A percentile compares a stretch with the other conserved stretches of the same genome.
phyloP scores from a whole-genome alignment of 1,140 invertebrate genomes.

The Onthophagus taurus region DNA sequence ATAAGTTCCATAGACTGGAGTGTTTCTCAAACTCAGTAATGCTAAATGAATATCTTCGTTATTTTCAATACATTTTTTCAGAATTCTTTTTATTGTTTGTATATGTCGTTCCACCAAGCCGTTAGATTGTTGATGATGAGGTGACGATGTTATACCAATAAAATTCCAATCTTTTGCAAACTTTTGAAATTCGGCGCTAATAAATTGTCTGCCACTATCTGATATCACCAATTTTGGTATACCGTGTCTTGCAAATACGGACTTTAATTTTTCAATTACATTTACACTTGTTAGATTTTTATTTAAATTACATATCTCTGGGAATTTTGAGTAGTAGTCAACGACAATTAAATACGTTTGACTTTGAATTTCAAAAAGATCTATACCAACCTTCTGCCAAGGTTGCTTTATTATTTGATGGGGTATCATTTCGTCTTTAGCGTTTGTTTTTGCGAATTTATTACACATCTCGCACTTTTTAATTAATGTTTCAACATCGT shows the following conservation, averaged over 20 bases:
- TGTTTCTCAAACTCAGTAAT: conserved; percentile 6
- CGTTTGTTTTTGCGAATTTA: no score
- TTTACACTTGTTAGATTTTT: conserved; percentile 15
- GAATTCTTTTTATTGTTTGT: conserved; percentile 10
- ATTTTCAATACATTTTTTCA: conserved; percentile 10
- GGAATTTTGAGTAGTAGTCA: conserved; percentile 27
- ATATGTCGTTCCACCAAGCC: conserved; percentile 6
- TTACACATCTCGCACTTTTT: no score
- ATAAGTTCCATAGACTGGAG: conserved; percentile 2
- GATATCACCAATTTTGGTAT: conserved; percentile 33
- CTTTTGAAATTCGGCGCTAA: conserved; percentile 29
- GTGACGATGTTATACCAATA: not conserved
- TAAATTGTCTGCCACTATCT: conserved; percentile 36
- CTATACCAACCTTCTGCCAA: conserved; percentile 31
- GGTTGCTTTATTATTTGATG: no score
- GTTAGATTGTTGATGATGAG: conserved; percentile 12
- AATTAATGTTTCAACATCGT: no score
- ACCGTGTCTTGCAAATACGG: conserved; percentile 35
- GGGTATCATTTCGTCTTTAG: no score
- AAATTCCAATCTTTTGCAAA: conserved; percentile 10
- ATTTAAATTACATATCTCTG: conserved; percentile 19
- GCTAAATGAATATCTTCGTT: conserved; percentile 10
- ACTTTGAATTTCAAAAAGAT: conserved; percentile 32
- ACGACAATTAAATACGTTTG: conserved; percentile 26
- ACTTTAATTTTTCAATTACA: conserved; percentile 21